phyloP scores from a whole-genome alignment of 2,888 invertebrate species.

The Ophioninae sp. region DNA sequence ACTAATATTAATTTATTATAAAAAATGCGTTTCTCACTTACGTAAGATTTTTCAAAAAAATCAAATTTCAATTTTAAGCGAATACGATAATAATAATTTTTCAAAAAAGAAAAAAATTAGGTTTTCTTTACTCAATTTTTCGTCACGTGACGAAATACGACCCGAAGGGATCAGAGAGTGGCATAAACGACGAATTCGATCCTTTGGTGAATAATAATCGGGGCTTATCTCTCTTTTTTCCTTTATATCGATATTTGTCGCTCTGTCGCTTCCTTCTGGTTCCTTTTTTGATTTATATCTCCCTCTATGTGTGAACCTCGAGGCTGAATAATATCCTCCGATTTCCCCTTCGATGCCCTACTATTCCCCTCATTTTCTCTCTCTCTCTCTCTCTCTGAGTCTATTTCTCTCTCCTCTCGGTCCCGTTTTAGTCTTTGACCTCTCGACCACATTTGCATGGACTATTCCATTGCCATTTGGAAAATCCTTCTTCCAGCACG shows the following conservation, averaged over 20 bases:
- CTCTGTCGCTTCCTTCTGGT: background rate
- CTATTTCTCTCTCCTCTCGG: conserved; percentile 50
- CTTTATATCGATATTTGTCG: background rate
- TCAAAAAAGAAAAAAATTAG: no score
- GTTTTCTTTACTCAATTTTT: background rate
- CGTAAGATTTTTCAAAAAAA: no score
- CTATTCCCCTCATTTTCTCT: conserved; percentile 37
- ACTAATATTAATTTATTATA: no score
- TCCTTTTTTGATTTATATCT: background rate
- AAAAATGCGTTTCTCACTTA: no score
- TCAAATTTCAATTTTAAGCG: no score
- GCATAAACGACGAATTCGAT: conserved; percentile 4
- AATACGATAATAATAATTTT: no score
- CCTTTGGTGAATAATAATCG: background rate
- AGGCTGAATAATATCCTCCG: conserved; percentile 21
- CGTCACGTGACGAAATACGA: conserved; percentile 39
- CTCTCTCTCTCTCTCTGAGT: background rate
- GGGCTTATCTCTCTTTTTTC: background rate
- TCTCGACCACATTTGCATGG: background rate
- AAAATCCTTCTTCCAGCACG: background rate
- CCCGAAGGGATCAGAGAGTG: conserved; percentile 17
- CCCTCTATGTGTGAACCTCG: background rate
- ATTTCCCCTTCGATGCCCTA: conserved; percentile 67
- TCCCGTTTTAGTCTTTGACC: background rate
- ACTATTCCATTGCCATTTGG: conserved; percentile 3